Conservation (phyloP, 2,797 vertebrate species). For the Serranus cabrilla region DNA sequence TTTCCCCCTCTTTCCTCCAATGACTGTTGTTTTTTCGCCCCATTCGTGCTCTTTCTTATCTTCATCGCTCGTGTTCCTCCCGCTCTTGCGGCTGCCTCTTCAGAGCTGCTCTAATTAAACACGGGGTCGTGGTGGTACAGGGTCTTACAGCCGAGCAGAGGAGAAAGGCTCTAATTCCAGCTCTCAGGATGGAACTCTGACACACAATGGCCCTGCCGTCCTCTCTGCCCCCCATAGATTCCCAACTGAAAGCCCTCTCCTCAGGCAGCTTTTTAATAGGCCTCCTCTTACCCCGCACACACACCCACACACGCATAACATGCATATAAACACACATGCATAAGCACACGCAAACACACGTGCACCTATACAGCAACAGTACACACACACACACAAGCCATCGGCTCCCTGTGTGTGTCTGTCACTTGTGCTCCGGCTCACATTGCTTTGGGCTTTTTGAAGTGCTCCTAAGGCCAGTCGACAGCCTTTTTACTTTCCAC, state of each 20-base stretch:
- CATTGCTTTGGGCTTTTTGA: constrained; percentile 76
- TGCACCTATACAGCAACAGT: constrained; percentile 39
- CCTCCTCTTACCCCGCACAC: constrained; percentile 57
- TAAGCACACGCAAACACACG: constrained; percentile 31
- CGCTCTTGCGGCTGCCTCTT: constrained; percentile 47
- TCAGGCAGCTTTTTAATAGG: constrained; percentile 83
- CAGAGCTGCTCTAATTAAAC: constrained; percentile 81
- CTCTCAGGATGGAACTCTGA: constrained; percentile 81
- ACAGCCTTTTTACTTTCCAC: constrained; percentile 75
- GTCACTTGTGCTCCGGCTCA: constrained; percentile 70
- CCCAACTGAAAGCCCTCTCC: constrained; percentile 82
- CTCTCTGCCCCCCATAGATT: constrained; percentile 74
- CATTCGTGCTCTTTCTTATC: constrained; percentile 33
- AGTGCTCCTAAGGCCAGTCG: constrained; percentile 75
- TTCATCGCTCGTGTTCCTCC: constrained; percentile 29
- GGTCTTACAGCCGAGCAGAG: constrained; percentile 82
- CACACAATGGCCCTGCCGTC: constrained; percentile 83
- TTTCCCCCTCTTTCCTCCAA: constrained; percentile 9
- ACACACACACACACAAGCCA: constrained; percentile 52
- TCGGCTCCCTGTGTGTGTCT: constrained; percentile 60
- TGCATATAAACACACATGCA: constrained; percentile 44
- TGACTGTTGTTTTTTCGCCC: constrained; percentile 24
- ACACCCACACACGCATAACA: constrained; percentile 32
- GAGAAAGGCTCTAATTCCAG: constrained; percentile 89
- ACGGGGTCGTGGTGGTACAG: constrained; percentile 80